These are phyloP conservation scores for Drosophila nigromelanica DNA, from an alignment of 1,140 invertebrate species.

Conservation along the genomic window DNA sequence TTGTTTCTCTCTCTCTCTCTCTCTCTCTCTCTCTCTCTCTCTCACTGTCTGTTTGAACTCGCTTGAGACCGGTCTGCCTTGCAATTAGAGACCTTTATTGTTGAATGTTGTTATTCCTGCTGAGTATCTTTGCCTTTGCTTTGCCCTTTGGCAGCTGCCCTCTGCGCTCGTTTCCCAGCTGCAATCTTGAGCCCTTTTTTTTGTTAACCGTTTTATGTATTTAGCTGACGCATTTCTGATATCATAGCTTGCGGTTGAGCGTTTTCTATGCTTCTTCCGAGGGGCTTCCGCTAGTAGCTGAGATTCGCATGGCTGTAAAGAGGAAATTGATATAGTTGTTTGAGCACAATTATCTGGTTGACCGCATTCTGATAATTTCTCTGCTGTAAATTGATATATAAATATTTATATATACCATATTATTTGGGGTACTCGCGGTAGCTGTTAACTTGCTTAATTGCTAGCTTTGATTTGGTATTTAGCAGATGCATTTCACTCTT, in stretches of 20 bases:
- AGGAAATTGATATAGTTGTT: constrained; percentile 15
- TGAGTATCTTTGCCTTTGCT: constrained; percentile 29
- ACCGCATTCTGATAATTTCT: not conserved
- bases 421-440: too few relatives aligned
- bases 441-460: too few relatives aligned
- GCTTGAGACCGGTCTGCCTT: constrained; percentile 8
- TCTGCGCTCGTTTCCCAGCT: constrained; percentile 6
- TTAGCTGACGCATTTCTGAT: constrained; percentile 1
- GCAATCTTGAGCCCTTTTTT: constrained; percentile 1
- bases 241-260: not conserved
- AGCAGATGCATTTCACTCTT: too few relatives aligned
- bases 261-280: not conserved
- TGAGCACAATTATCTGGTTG: not conserved
- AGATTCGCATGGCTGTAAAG: not conserved
- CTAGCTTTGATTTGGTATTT: too few relatives aligned
- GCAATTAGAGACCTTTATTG: constrained; percentile 25
- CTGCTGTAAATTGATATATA: not conserved
- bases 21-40: not conserved
- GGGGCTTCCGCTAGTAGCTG: constrained; percentile 6
- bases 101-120: not conserved
- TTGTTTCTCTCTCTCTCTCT: too few relatives aligned
- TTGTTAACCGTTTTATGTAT: not conserved
- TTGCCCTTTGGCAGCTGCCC: constrained; percentile 23
- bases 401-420: not conserved
- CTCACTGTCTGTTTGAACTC: not conserved